A percentile compares a stretch with the other conserved stretches of the same genome.
Evolutionary conservation across 2,797 vertebrate genomes (phyloP).

Genomic region (Anguilla anguilla): DNA sequence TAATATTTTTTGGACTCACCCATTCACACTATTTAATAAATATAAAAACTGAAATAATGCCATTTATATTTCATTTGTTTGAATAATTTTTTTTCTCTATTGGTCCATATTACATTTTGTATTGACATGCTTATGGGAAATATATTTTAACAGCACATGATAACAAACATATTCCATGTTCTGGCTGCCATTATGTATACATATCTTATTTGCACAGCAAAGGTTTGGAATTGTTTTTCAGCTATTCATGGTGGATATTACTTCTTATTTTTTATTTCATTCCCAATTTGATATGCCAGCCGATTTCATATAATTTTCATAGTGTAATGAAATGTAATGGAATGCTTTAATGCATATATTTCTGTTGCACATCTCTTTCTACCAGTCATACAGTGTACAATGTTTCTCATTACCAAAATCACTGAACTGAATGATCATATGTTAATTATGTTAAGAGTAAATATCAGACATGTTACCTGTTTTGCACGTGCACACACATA

Average conservation of each 20-base stretch:
- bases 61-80: background rate
- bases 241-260: background rate
- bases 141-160: background rate
- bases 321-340: background rate
- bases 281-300: background rate
- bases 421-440: background rate
- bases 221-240: background rate
- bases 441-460: background rate
- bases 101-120: background rate
- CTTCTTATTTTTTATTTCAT: background rate
- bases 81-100: background rate
- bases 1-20: too few relatives aligned
- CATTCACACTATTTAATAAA: background rate
- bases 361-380: background rate
- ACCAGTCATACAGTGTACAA: background rate
- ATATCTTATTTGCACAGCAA: background rate
- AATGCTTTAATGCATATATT: background rate
- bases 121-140: slow-evolving; percentile 1
- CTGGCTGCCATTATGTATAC: background rate
- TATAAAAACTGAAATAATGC: background rate
- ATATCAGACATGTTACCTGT: background rate
- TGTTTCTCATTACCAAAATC: background rate
- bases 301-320: background rate
- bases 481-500: background rate
- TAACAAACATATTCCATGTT: background rate